phyloP scores from a whole-genome alignment of 2,797 vertebrate species.

The Leptodactylus fallax region DNA sequence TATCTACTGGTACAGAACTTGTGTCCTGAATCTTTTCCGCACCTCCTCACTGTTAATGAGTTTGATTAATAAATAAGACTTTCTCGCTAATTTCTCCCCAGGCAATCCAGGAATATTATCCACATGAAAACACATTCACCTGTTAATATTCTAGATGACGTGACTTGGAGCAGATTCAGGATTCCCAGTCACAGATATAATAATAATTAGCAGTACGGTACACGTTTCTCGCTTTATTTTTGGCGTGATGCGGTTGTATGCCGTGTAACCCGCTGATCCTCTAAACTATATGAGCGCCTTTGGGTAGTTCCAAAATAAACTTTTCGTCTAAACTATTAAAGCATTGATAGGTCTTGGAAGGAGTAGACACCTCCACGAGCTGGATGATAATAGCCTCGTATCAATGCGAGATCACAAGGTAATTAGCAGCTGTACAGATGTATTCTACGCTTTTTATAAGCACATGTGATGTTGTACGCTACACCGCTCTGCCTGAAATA shows the following conservation, averaged over 20 bases:
- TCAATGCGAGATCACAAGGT: not conserved
- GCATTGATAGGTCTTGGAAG: not conserved
- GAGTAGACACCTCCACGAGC: not conserved
- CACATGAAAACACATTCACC: not conserved
- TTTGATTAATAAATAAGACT: slow-evolving; percentile 32
- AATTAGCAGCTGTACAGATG: slow-evolving; percentile 19
- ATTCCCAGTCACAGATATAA: not conserved
- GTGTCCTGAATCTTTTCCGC: not conserved
- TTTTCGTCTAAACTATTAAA: not conserved
- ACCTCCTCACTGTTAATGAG: slow-evolving; percentile 16
- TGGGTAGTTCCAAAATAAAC: not conserved
- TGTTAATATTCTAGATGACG: slow-evolving; percentile 2
- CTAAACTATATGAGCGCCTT: not conserved
- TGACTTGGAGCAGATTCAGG: not conserved
- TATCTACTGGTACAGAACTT: not conserved
- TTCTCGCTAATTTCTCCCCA: slow-evolving; percentile 15
- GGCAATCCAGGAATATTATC: not conserved
- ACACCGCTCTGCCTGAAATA: not conserved
- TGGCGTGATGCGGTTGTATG: not conserved
- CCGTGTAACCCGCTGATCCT: not conserved
- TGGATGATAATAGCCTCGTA: not conserved
- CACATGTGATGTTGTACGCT: not conserved
- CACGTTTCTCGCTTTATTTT: not conserved
- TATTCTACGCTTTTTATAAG: not conserved
- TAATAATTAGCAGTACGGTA: not conserved